Evolutionary conservation across 1,140 invertebrate genomes (phyloP).

Genomic region (Rhagoletis zephyria): DNA sequence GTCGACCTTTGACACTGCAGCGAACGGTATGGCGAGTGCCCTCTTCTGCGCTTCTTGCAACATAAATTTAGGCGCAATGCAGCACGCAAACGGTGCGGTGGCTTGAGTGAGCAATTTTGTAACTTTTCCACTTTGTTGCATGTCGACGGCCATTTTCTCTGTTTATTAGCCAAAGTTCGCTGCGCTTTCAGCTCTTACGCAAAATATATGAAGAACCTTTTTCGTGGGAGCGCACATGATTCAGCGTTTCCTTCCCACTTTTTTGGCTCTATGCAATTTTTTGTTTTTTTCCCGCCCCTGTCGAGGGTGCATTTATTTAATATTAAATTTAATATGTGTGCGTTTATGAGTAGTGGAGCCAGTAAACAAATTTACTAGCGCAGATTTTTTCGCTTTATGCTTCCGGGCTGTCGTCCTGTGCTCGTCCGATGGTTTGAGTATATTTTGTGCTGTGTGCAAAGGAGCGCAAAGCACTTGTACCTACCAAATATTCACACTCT

Average conservation of each 20-base stretch:
- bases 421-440: background rate
- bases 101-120: constrained; percentile 2
- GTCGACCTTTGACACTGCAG: background rate
- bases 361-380: constrained; percentile 51
- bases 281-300: background rate
- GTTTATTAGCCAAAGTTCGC: constrained; percentile 35
- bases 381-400: constrained; percentile 44
- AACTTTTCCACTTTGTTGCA: constrained; percentile 47
- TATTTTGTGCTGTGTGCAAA: background rate
- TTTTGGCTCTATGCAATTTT: background rate
- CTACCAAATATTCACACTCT: background rate
- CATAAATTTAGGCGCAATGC: background rate
- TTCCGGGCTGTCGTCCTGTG: background rate
- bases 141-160: background rate
- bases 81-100: too few species aligned
- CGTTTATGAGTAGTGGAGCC: constrained; percentile 31
- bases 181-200: background rate
- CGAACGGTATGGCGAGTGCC: background rate
- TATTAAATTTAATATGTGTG: constrained; percentile 47
- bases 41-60: background rate
- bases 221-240: background rate
- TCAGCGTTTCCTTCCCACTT: background rate
- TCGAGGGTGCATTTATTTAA: constrained; percentile 32
- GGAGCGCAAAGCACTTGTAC: background rate
- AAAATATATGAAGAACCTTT: background rate